These are phyloP conservation scores for Orycteropus afer DNA, from an alignment of 2,113 vertebrate species.

Conservation along the genomic window DNA sequence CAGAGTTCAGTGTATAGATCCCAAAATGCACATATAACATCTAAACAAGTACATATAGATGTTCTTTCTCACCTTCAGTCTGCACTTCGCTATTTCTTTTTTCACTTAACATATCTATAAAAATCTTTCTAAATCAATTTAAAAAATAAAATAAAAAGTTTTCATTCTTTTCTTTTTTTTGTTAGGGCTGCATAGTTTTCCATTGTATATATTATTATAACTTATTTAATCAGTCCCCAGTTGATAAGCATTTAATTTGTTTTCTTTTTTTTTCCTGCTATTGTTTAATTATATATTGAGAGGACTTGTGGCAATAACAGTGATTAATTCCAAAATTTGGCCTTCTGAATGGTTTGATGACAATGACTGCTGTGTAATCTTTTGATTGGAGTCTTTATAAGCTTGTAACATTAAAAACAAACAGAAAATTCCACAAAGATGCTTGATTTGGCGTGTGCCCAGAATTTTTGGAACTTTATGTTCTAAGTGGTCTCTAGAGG, in stretches of 20 bases:
- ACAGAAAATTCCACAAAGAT: conserved; percentile 49
- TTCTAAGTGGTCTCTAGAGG: background rate
- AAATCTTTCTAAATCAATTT: conserved; percentile 33
- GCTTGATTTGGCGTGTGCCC: background rate
- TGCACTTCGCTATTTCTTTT: background rate
- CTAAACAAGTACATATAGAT: background rate
- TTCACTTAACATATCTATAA: background rate
- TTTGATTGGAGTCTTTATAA: conserved; percentile 41
- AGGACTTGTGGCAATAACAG: background rate
- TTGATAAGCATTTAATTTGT: background rate
- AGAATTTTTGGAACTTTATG: background rate
- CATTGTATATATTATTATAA: background rate
- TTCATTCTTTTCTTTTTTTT: background rate
- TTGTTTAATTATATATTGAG: background rate
- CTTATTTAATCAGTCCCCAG: background rate
- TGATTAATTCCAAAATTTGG: background rate
- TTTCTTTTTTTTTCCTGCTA: background rate
- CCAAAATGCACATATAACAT: conserved; percentile 1
- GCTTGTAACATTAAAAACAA: conserved; percentile 23
- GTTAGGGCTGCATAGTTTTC: conserved; percentile 17
- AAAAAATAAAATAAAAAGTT: background rate
- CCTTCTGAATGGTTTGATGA: background rate
- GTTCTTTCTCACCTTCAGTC: background rate
- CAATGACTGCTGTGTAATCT: background rate
- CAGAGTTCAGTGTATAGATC: background rate